A percentile compares a stretch with the other conserved stretches of the same genome.
phyloP scores from a whole-genome alignment of 1,140 invertebrate genomes.

The Andricus grossulariae region DNA sequence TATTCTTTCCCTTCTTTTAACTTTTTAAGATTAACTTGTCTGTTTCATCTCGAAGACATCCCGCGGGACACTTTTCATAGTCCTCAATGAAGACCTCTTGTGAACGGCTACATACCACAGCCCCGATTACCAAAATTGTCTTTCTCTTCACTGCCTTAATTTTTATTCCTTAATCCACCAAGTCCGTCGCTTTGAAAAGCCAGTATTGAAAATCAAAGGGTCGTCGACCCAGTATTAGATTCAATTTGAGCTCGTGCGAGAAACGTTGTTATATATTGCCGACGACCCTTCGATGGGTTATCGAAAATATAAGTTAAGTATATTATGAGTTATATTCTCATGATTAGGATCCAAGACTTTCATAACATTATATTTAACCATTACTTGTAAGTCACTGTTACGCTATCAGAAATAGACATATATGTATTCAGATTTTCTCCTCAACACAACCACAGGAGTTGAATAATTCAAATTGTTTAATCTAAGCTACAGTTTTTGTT shows the following conservation, averaged over 20 bases:
- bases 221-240: conserved; percentile 5
- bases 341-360: no score
- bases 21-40: conserved; percentile 60
- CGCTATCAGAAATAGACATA: no score
- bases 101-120: conserved; percentile 55
- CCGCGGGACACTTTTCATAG: conserved; percentile 17
- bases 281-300: neutral
- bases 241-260: conserved; percentile 1
- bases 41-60: conserved; percentile 31
- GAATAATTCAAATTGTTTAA: no score
- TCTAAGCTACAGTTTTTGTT: no score
- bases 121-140: conserved; percentile 68
- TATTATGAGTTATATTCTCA: no score
- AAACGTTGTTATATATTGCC: neutral
- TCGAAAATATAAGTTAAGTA: neutral
- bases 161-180: conserved; percentile 40
- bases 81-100: conserved; percentile 40
- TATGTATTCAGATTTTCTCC: no score
- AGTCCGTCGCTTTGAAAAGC: neutral
- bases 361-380: no score
- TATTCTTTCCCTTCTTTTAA: conserved; percentile 16
- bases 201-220: conserved; percentile 6
- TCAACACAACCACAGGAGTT: no score
- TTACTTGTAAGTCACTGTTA: no score
- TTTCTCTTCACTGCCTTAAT: conserved; percentile 64